These are phyloP conservation scores for Trichonephila inaurata DNA, from an alignment of 1,140 invertebrate genomes.

Conservation along the genomic window DNA sequence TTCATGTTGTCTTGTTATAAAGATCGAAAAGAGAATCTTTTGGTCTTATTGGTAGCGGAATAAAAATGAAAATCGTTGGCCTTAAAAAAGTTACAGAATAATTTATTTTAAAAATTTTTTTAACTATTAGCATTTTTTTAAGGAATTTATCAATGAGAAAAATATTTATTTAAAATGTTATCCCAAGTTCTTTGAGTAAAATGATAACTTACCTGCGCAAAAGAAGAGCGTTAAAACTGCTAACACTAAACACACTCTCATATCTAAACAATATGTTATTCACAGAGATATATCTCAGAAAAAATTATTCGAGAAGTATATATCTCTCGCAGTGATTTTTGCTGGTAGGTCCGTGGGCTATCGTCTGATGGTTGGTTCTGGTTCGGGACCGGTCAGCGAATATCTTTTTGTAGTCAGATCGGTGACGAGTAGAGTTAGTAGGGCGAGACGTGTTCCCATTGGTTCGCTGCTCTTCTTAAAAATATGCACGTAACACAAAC, in stretches of 20 bases:
- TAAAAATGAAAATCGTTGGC: not conserved
- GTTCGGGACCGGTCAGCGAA: not conserved
- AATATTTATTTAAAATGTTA: not conserved
- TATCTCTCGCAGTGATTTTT: not conserved
- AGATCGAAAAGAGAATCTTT: too few relatives aligned
- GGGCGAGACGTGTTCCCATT: conserved; percentile 68
- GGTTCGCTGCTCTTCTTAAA: conserved; percentile 67
- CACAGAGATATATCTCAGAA: not conserved
- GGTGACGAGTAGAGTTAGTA: conserved; percentile 57
- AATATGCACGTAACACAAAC: conserved; percentile 59
- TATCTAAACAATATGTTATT: not conserved
- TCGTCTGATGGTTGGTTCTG: conserved; percentile 44
- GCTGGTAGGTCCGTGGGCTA: conserved; percentile 40
- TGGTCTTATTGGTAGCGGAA: not conserved
- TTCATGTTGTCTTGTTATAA: too few relatives aligned
- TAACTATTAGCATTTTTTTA: not conserved
- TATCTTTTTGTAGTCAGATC: conserved; percentile 70
- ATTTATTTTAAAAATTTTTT: too few relatives aligned
- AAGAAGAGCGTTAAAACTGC: not conserved
- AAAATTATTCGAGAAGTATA: conserved; percentile 42
- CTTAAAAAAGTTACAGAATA: not conserved
- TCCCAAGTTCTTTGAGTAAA: not conserved
- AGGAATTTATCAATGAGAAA: not conserved
- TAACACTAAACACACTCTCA: conserved; percentile 18
- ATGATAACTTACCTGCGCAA: conserved; percentile 44